Base-by-base conservation (phyloP, 2,888 invertebrate species). In the Apodemia zela region DNA sequence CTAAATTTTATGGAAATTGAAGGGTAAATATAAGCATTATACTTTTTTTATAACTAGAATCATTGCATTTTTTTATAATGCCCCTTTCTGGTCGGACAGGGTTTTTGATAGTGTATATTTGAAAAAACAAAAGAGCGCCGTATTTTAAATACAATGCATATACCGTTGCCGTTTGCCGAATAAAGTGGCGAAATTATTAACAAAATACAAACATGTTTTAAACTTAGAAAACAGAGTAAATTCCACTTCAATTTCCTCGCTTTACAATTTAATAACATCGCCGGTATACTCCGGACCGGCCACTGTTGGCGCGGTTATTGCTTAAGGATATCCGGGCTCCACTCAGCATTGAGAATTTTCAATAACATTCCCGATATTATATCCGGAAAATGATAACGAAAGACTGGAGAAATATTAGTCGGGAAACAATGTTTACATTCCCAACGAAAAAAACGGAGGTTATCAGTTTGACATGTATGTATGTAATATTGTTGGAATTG, bases 251-350 rank as follows among this genome's bases (percentile, higher is more conserved):
- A 58, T 63, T 62, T 63, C 47, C 49, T 33, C 62, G 21, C 25
- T 54, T 63, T 63, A 63, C 61, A 67, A 67, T 67, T 66, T 65
- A 69, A 65, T 65, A 67, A 65, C 45, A 65, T 57, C 62, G 61
- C 45, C 54, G 38, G 62, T 61, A 45, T 59, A 25, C 21, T 49
- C 29, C 38, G 59, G 66, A 49, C 29, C 29, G 47, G 47, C 57
- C 45, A 25, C 57, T 60, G 42, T 51, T 51, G 25, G 54, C 21
- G 25, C 51, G 51, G 51, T 25, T 25, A 54, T 54, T 21, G 51
- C 51, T 51, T 54, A 21, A 54, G 51, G 51, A 54, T 54, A 54
- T 54, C 51, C 51, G 51, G 51, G 11, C 2, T 54, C 51, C 25
- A 25, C 21, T 25, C 13, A 15, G 13, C 10, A 54, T 54, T 25